A percentile compares a stretch with the other conserved stretches of the same genome.
phyloP scores from a whole-genome alignment of 1,140 invertebrate species.

The Centruroides sculpturatus region DNA sequence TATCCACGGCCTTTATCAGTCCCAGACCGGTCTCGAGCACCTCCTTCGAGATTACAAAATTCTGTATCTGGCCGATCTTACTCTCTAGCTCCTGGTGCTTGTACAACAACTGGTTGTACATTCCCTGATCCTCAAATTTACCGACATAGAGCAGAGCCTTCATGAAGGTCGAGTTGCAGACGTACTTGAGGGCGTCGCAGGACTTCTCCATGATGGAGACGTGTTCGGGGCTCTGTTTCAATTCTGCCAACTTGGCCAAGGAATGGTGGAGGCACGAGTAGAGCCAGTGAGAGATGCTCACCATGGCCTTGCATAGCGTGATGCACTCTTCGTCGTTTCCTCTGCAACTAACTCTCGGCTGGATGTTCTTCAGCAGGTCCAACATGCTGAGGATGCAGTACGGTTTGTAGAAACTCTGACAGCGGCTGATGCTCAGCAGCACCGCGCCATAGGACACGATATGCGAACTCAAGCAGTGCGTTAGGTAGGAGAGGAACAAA shows the following conservation, averaged over 20 bases:
- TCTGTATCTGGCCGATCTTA: slow-evolving; percentile 14
- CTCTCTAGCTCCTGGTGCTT: slow-evolving; percentile 18
- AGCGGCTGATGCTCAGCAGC: slow-evolving; percentile 57
- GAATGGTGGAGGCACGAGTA: slow-evolving; percentile 25
- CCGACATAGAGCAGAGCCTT: slow-evolving; percentile 32
- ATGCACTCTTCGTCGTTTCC: slow-evolving; percentile 29
- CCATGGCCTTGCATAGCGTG: slow-evolving; percentile 25
- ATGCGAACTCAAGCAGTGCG: slow-evolving; percentile 75
- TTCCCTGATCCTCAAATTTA: slow-evolving; percentile 28
- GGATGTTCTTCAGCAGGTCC: slow-evolving; percentile 54
- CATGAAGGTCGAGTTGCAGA: slow-evolving; percentile 27
- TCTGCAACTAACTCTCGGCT: slow-evolving; percentile 22
- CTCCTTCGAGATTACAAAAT: slow-evolving; percentile 15
- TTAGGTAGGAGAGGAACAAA: slow-evolving; percentile 76
- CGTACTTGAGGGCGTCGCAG: slow-evolving; percentile 25
- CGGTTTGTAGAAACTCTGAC: slow-evolving; percentile 71
- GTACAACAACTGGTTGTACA: slow-evolving; percentile 17
- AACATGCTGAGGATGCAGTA: slow-evolving; percentile 73
- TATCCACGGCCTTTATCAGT: slow-evolving; percentile 12
- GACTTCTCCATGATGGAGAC: slow-evolving; percentile 27
- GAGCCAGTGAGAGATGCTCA: slow-evolving; percentile 28
- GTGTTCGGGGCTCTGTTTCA: slow-evolving; percentile 23
- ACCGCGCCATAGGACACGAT: slow-evolving; percentile 78
- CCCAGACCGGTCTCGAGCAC: slow-evolving; percentile 15
- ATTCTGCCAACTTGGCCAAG: slow-evolving; percentile 22